phyloP scores from a whole-genome alignment of 2,797 vertebrate genomes.

The Nannoperca obscura region DNA sequence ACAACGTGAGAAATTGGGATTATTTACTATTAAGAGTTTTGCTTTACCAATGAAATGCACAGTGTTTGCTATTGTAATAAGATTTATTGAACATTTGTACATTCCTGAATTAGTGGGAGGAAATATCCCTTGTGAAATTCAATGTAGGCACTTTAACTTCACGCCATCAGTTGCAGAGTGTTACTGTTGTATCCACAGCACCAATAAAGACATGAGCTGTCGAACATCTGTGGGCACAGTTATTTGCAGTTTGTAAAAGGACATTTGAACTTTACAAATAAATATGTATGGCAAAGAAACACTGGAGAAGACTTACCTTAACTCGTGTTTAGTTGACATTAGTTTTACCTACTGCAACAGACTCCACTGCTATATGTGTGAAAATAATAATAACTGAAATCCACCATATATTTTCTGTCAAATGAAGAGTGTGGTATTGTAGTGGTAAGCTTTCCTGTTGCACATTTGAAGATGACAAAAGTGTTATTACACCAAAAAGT shows the following conservation, averaged over 20 bases:
- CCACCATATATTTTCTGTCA: neutral
- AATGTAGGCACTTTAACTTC: constrained; percentile 80
- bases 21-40: constrained; percentile 50
- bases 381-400: neutral
- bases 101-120: constrained; percentile 69
- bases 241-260: constrained; percentile 39
- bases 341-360: neutral
- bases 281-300: constrained; percentile 23
- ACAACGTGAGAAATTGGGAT: constrained; percentile 28
- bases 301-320: constrained; percentile 31
- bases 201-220: constrained; percentile 81
- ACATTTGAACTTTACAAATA: constrained; percentile 39
- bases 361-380: neutral
- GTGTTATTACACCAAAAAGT: neutral
- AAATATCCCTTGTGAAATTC: constrained; percentile 56
- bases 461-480: neutral
- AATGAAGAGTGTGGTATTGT: neutral
- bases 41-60: constrained; percentile 60
- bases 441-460: neutral
- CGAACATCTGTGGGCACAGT: constrained; percentile 43
- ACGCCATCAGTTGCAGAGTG: constrained; percentile 69
- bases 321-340: neutral
- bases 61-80: constrained; percentile 57
- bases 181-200: constrained; percentile 74
- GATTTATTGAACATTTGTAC: constrained; percentile 64